Percentiles rank a stretch among this genome's conserved stretches.
These are phyloP conservation scores for Triplophysa yarkandensis DNA, from an alignment of 2,797 vertebrate species.

Conservation along the genomic window DNA sequence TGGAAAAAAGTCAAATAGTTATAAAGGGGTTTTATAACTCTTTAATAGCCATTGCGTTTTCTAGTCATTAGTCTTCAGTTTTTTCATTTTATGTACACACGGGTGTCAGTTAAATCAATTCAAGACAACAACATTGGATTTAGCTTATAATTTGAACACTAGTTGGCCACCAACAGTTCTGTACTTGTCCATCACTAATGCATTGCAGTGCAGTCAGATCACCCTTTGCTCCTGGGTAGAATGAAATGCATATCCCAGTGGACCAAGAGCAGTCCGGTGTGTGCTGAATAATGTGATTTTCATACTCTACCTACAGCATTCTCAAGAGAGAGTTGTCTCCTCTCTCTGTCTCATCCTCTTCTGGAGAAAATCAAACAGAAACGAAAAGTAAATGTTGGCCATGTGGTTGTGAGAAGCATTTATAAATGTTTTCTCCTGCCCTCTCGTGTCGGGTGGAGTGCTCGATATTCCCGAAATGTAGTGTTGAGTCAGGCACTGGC, in stretches of 20 bases:
- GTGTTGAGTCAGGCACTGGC: conserved; percentile 46
- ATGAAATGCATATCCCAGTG: conserved; percentile 37
- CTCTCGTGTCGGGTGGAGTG: conserved; percentile 25
- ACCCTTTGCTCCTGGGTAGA: conserved; percentile 15
- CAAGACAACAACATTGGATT: too few species aligned
- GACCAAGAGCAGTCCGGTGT: conserved; percentile 11
- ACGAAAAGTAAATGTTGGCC: conserved; percentile 64
- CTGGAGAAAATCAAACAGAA: conserved; percentile 53
- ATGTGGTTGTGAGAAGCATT: conserved; percentile 48
- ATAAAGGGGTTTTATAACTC: neutral
- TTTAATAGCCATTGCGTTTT: too few species aligned
- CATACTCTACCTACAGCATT: conserved; percentile 3
- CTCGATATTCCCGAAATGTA: conserved; percentile 41
- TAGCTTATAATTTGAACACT: too few species aligned
- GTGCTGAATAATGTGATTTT: conserved; percentile 29
- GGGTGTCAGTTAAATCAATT: neutral
- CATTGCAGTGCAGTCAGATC: neutral
- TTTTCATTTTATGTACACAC: too few species aligned
- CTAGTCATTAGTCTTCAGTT: too few species aligned
- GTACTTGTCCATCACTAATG: neutral
- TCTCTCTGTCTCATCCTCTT: conserved; percentile 50
- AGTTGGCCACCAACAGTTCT: neutral
- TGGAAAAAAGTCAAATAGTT: neutral
- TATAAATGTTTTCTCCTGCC: conserved; percentile 54
- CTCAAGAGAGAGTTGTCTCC: conserved; percentile 26